These are phyloP conservation scores for Eucera pruinosa DNA, from an alignment of 2,888 invertebrate genomes.

Conservation along the genomic window DNA sequence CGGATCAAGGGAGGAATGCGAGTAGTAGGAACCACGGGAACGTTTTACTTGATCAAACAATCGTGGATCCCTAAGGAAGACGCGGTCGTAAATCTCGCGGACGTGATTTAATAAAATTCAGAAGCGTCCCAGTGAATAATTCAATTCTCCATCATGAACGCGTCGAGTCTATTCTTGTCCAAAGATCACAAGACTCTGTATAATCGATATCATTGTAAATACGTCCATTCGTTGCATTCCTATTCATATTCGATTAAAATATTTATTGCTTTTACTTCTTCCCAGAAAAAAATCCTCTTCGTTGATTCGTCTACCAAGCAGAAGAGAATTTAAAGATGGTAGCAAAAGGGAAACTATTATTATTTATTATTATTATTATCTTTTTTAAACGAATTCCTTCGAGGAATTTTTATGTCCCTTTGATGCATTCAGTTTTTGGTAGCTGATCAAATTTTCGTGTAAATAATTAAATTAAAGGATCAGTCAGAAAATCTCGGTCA, in stretches of 20 bases:
- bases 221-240: conserved; percentile 10
- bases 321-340: too few relatives aligned
- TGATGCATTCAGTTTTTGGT: too few relatives aligned
- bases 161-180: conserved; percentile 36
- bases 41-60: conserved; percentile 54
- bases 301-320: too few relatives aligned
- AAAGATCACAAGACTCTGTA: conserved; percentile 33
- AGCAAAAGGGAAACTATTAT: too few relatives aligned
- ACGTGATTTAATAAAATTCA: conserved; percentile 69
- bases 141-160: conserved; percentile 47
- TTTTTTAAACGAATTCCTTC: too few relatives aligned
- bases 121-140: conserved; percentile 56
- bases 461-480: too few relatives aligned
- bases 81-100: conserved; percentile 37
- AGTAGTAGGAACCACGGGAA: neutral
- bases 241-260: conserved; percentile 46
- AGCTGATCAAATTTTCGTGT: too few relatives aligned
- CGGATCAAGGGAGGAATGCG: too few relatives aligned
- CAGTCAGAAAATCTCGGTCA: too few relatives aligned
- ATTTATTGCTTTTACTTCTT: conserved; percentile 20
- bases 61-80: neutral
- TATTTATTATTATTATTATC: too few relatives aligned
- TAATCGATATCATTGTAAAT: conserved; percentile 42
- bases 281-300: neutral
- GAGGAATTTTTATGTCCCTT: too few relatives aligned